Evolutionary conservation across 2,888 invertebrate genomes (phyloP).

Genomic region (Chloroclysta siterata): DNA sequence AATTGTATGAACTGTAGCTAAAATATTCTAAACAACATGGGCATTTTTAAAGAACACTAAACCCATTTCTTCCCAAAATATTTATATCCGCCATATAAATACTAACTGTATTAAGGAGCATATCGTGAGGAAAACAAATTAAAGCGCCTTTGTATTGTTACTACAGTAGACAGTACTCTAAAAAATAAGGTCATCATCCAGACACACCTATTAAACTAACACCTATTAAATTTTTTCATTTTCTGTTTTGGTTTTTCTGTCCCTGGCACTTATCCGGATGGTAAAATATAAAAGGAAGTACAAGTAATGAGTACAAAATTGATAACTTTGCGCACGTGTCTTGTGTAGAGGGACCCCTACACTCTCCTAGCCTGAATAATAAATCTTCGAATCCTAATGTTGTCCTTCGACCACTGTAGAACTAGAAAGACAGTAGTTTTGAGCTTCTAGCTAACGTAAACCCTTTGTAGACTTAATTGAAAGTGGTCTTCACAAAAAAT

Average conservation of each 20-base stretch:
- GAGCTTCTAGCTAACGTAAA: constrained; percentile 58
- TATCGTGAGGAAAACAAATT: background rate
- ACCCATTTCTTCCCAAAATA: background rate
- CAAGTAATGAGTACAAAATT: constrained; percentile 82
- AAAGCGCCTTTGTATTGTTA: background rate
- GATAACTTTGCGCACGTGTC: constrained; percentile 80
- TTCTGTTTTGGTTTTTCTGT: constrained; percentile 70
- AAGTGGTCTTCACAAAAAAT: constrained; percentile 42
- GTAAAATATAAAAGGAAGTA: constrained; percentile 77
- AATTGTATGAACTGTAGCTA: background rate
- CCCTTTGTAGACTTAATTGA: constrained; percentile 45
- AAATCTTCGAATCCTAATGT: constrained; percentile 61
- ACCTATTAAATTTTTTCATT: constrained; percentile 62
- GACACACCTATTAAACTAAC: constrained; percentile 56
- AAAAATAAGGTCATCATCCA: constrained; percentile 27
- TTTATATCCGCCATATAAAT: background rate
- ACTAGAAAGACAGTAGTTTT: constrained; percentile 57
- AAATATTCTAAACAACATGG: background rate
- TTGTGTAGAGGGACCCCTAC: constrained; percentile 78
- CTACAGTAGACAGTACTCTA: background rate
- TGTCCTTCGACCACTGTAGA: constrained; percentile 77
- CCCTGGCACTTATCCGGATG: constrained; percentile 79
- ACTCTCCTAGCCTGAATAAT: constrained; percentile 68
- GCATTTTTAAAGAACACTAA: background rate
- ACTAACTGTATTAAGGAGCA: background rate